A percentile compares a stretch with the other conserved stretches of the same genome.
These are phyloP conservation scores for Adelosebastes latens DNA, from an alignment of 2,797 vertebrate species.

Conservation along the genomic window DNA sequence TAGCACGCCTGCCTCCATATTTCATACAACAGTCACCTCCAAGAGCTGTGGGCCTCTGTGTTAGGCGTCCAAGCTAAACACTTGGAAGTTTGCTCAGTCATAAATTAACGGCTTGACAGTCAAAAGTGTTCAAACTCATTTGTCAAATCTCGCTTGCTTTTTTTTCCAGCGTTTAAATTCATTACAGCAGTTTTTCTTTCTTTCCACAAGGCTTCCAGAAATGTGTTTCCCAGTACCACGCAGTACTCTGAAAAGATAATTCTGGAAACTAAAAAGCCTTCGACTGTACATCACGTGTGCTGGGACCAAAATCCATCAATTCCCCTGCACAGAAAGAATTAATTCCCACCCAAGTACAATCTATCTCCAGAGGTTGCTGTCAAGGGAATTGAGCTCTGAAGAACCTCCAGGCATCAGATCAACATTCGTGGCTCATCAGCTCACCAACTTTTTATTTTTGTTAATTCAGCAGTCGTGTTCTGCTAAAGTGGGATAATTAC, in stretches of 20 bases:
- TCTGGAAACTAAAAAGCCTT: conserved; percentile 58
- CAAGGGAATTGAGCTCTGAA: conserved; percentile 42
- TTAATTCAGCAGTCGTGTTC: conserved; percentile 66
- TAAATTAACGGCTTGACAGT: conserved; percentile 86
- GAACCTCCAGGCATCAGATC: conserved; percentile 65
- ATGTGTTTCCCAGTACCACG: conserved; percentile 53
- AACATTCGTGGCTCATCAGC: conserved; percentile 63
- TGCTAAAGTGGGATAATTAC: conserved; percentile 69
- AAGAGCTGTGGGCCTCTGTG: conserved; percentile 80
- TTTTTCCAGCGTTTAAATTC: conserved; percentile 76
- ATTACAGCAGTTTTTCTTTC: conserved; percentile 77
- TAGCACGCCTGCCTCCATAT: conserved; percentile 77
- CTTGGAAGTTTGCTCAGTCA: conserved; percentile 82
- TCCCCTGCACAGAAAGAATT: conserved; percentile 56
- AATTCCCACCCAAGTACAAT: conserved; percentile 60
- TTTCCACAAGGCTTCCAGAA: conserved; percentile 64
- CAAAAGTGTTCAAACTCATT: conserved; percentile 86
- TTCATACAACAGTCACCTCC: conserved; percentile 81
- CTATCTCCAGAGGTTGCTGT: conserved; percentile 60
- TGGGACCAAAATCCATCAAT: conserved; percentile 47
- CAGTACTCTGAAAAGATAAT: conserved; percentile 52
- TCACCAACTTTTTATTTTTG: conserved; percentile 63
- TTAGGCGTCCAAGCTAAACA: conserved; percentile 85
- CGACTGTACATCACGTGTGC: conserved; percentile 41
- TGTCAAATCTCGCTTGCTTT: conserved; percentile 77